Evolutionary conservation across 2,113 vertebrate species (phyloP), one percentile per base, ranked within the genome.

Genomic region (Delphinapterus leucas): DNA sequence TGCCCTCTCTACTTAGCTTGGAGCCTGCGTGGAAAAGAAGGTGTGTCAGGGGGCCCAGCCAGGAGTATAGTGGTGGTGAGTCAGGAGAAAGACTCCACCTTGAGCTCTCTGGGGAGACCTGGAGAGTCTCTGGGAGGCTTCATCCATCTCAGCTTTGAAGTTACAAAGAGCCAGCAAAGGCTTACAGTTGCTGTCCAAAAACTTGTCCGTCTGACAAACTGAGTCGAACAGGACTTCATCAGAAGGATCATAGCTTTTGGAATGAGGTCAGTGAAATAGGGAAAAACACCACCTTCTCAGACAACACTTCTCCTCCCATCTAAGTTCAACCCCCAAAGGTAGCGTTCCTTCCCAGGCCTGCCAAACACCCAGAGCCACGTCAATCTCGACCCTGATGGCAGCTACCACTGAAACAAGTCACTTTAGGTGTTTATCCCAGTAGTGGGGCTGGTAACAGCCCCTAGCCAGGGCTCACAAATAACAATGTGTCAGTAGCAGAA

Each of bases 141-240:
- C n/a, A 26, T 84, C 17, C 26, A 60, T 61, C 21, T 90, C 41
- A 63, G 2, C 20, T 17, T 33, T 60, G 2, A 18, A 67, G 33
- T 67, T 49, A 33, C 11, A 12, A 82, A 31, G 33, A 83, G 9
- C 31, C 61, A 65, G 84, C 9, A 14, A 41, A 44, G 53, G 12
- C 63, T 63, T n/a, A 23, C 20, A 36, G 55, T 47, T 63, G 7
- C 87, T 15, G 25, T 93, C n/a, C 60, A 58, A 95, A 95, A 92
- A 53, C 73, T 70, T 86, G 83, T 80, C 83, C 44, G 60, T 96
- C 73, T 95, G 93, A 95, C 13, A 67, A 82, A 93, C 1, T 82
- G 71, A 86, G 49, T 83, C 65, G 83, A 93, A 73, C 49, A 93
- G 81, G 53, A 71, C 44, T 88, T 86, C 53, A 90, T 91, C 36